Base-by-base conservation (phyloP, 2,888 invertebrate species). In the Tetranychus piercei region DNA sequence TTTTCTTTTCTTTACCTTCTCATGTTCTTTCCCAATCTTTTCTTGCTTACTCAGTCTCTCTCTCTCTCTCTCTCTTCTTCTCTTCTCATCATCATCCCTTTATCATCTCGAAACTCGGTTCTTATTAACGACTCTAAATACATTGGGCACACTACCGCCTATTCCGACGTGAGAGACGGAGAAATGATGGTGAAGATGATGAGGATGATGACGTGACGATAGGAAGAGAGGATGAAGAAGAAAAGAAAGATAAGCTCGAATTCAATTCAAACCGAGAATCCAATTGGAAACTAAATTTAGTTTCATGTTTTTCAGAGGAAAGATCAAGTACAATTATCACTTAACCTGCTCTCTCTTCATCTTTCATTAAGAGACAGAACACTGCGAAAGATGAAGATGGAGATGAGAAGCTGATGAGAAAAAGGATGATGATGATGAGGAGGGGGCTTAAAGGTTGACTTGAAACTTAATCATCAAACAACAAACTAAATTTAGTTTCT, bases 21-120 rank as follows among this genome's bases (percentile, higher is more conserved):
- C 69, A 20, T 22, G 18, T 72, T 73, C 45, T 74, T 18, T 70
- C 44, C 20, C 69, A 20, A 5, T 69, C 69, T 69, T 22, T 67
- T n/a, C 65, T 64, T n/a, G 15, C 65, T 64, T n/a, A 18, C 65
- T 64, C 65, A 18, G 18, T 64, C 65, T 64, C 65, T 64, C 65
- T 64, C 5, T 64, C 65, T 64, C 5, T 64, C 65, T 64, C 65
- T 64, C 65, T 64, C 64, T 64, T 1, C 4, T 2, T 64, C 65
- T 64, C 65, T 64, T 34, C 34, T 34, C 34, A 34, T 34, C 34
- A 34, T 34, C 34, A 34, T 34, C 34, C 34, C 34, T 34, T 34
- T 34, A 34, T 34, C 34, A 34, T 34, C 34, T 34, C 4, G 34
- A 34, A 34, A 34, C 34, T 34, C 34, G 34, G 3, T 34, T 34